phyloP scores from a whole-genome alignment of 2,888 invertebrate species.

The Napeogenes inachia region DNA sequence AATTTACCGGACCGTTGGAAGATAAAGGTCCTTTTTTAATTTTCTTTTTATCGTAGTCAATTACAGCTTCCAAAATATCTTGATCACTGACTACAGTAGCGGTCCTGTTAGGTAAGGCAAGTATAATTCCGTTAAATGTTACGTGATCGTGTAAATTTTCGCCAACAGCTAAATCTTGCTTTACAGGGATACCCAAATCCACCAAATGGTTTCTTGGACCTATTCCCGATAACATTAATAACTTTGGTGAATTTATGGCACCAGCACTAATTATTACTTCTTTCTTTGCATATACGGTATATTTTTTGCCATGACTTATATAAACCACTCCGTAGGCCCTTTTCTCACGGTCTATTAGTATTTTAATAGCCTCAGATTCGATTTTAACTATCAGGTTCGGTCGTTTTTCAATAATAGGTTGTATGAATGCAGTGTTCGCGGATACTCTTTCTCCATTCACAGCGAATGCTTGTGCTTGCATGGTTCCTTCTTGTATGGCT shows the following conservation, averaged over 20 bases:
- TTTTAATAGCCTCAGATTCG: slow-evolving; percentile 70
- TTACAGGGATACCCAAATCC: slow-evolving; percentile 42
- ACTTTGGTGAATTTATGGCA: slow-evolving; percentile 51
- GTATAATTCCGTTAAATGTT: slow-evolving; percentile 63
- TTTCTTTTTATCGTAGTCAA: slow-evolving; percentile 51
- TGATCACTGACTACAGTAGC: slow-evolving; percentile 58
- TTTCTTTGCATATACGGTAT: slow-evolving; percentile 48
- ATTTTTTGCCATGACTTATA: slow-evolving; percentile 32
- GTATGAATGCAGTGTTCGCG: slow-evolving; percentile 80
- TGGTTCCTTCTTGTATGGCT: slow-evolving; percentile 72
- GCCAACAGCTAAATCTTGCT: slow-evolving; percentile 55
- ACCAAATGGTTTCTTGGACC: slow-evolving; percentile 52
- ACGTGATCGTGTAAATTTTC: slow-evolving; percentile 62
- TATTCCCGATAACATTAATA: slow-evolving; percentile 60
- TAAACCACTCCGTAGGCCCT: slow-evolving; percentile 54
- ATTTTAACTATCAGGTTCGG: slow-evolving; percentile 72
- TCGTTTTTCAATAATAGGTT: slow-evolving; percentile 75
- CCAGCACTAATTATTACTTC: slow-evolving; percentile 59
- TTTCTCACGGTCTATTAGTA: slow-evolving; percentile 72
- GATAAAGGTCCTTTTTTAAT: slow-evolving; percentile 68
- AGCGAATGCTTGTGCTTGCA: slow-evolving; percentile 75
- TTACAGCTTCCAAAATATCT: slow-evolving; percentile 55
- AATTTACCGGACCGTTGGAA: slow-evolving; percentile 71
- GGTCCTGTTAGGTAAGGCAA: slow-evolving; percentile 71
- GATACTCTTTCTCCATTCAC: slow-evolving; percentile 77